A percentile compares a stretch with the other conserved stretches of the same genome.
Conservation (phyloP, 2,888 invertebrate species). For the Biston betularia region DNA sequence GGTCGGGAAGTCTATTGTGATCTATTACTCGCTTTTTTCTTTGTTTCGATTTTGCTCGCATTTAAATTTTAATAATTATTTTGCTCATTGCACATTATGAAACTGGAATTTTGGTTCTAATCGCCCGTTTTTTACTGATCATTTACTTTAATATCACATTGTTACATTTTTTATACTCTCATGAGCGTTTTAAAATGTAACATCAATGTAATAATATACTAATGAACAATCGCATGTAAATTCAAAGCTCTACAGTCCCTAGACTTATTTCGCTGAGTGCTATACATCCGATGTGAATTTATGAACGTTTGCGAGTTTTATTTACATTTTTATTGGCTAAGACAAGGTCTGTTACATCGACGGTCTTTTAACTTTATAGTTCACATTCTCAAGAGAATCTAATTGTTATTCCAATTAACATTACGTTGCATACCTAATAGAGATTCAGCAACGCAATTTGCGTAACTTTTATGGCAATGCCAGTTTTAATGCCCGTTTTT, state of each 20-base stretch:
- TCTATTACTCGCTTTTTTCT: no score
- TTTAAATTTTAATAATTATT: no score
- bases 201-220: slow-evolving; percentile 16
- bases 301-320: slow-evolving; percentile 13
- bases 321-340: slow-evolving; percentile 17
- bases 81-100: no score
- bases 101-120: no score
- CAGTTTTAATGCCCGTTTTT: slow-evolving; percentile 5
- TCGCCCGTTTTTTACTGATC: no score
- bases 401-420: slow-evolving; percentile 28
- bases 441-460: slow-evolving; percentile 19
- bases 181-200: slow-evolving; percentile 1
- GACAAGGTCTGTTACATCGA: slow-evolving; percentile 21
- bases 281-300: slow-evolving; percentile 16
- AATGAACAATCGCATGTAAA: slow-evolving; percentile 20
- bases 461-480: slow-evolving; percentile 13
- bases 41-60: no score
- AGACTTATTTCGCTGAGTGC: slow-evolving; percentile 27
- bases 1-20: no score
- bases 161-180: neutral
- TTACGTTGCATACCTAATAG: slow-evolving; percentile 16
- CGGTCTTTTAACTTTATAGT: slow-evolving; percentile 19
- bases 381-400: slow-evolving; percentile 28
- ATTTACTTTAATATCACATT: neutral
- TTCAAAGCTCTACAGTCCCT: slow-evolving; percentile 12